Evolutionary conservation across 2,797 vertebrate species (phyloP).

Genomic region (Periparus ater): DNA sequence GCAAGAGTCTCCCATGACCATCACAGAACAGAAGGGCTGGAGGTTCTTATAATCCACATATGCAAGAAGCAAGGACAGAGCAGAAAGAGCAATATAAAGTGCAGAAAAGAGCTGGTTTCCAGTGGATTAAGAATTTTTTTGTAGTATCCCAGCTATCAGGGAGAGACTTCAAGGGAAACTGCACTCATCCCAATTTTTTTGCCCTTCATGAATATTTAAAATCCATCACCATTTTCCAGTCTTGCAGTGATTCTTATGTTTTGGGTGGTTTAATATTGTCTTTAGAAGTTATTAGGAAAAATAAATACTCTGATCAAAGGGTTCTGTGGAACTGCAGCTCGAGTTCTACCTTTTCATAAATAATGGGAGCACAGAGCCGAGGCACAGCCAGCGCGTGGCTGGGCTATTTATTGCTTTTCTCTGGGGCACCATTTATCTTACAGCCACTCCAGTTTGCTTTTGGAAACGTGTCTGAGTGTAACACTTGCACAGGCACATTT

Average conservation of each 20-base stretch:
- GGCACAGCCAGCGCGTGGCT: background rate
- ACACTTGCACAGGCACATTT: conserved; percentile 8
- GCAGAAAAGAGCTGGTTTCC: background rate
- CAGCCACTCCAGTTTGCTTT: conserved; percentile 20
- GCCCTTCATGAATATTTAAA: background rate
- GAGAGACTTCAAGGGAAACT: background rate
- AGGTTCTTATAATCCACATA: background rate
- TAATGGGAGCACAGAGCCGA: background rate
- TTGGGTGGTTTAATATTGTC: background rate
- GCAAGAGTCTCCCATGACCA: background rate
- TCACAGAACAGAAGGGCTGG: background rate
- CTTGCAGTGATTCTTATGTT: background rate
- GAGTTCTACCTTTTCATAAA: conserved; percentile 9
- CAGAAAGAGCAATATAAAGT: background rate
- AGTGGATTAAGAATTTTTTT: background rate
- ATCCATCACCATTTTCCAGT: background rate
- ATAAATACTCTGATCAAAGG: background rate
- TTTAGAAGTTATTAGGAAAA: background rate
- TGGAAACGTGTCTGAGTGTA: background rate
- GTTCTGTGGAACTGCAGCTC: background rate
- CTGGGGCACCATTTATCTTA: conserved; percentile 33
- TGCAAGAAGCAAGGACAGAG: background rate
- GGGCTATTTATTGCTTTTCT: conserved; percentile 43
- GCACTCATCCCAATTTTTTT: background rate
- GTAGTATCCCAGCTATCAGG: background rate